These are phyloP conservation scores for Prosopocoilus inquinatus DNA, from an alignment of 2,888 invertebrate species.

Conservation along the genomic window DNA sequence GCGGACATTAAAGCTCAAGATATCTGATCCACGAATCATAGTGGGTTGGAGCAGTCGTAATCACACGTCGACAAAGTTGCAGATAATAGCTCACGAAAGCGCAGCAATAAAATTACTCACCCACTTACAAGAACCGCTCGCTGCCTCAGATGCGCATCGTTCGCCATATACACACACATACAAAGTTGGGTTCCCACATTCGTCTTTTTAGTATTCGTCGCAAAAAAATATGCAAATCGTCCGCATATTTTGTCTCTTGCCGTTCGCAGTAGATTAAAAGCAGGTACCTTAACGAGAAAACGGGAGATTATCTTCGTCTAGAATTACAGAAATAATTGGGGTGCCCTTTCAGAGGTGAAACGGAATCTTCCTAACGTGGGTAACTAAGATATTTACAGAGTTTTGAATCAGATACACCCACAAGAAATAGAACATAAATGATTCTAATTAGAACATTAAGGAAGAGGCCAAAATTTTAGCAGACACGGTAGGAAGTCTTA, in stretches of 20 bases:
- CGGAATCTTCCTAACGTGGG: too few species aligned
- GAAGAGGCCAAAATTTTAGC: too few species aligned
- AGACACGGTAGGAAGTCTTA: too few species aligned
- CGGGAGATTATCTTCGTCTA: too few species aligned
- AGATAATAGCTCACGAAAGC: conserved; percentile 20
- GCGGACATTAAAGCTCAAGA: conserved; percentile 13
- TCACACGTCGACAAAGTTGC: conserved; percentile 22
- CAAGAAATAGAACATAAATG: too few species aligned
- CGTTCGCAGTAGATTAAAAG: neutral
- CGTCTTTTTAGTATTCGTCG: neutral
- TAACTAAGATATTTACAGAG: too few species aligned
- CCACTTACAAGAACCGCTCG: conserved; percentile 10
- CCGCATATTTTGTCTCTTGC: neutral
- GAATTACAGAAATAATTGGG: too few species aligned
- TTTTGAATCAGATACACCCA: too few species aligned
- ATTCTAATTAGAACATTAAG: too few species aligned
- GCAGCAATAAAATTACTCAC: conserved; percentile 17
- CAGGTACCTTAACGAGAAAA: neutral
- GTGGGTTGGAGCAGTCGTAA: conserved; percentile 20
- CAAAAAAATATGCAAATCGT: conserved; percentile 1
- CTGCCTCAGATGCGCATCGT: conserved; percentile 14
- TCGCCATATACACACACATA: neutral
- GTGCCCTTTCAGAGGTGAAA: too few species aligned
- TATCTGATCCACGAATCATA: conserved; percentile 21
- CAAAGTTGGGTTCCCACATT: neutral